A percentile compares a stretch with the other conserved stretches of the same genome.
Evolutionary conservation across 2,797 vertebrate species (phyloP).

Genomic region (Tokudaia muenninki): DNA sequence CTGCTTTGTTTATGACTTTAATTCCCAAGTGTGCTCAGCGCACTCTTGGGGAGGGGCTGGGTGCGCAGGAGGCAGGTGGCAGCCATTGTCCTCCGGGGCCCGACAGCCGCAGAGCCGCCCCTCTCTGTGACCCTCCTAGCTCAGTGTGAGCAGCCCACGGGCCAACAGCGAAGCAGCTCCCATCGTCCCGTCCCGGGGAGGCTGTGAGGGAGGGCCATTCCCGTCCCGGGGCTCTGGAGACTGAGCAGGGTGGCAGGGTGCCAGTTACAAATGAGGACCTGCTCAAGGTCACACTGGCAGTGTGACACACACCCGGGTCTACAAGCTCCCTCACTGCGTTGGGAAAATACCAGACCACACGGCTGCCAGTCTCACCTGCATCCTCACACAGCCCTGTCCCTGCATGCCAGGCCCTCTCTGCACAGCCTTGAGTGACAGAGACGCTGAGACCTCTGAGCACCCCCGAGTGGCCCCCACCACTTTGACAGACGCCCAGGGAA

Average conservation of each 20-base stretch:
- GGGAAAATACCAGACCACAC: neutral
- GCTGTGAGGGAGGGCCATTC: neutral
- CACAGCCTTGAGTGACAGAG: neutral
- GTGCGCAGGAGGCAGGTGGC: neutral
- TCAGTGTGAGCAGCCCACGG: rapidly evolving
- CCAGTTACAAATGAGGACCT: neutral
- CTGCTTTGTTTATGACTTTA: slow-evolving; percentile 83
- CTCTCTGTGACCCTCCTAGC: neutral
- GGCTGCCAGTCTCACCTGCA: too few species aligned
- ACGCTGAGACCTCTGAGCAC: neutral
- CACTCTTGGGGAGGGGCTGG: slow-evolving; percentile 54
- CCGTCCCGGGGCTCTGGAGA: neutral
- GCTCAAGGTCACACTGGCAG: neutral
- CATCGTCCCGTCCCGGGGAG: neutral
- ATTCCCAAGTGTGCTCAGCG: slow-evolving; percentile 77
- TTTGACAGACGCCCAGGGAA: neutral
- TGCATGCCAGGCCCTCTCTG: neutral
- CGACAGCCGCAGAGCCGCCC: neutral
- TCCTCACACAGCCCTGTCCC: neutral
- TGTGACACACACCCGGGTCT: neutral
- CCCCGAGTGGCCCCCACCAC: too few species aligned
- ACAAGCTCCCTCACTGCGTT: neutral
- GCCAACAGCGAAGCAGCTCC: neutral
- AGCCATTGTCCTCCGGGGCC: neutral
- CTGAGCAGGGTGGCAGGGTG: neutral